Base-by-base conservation (phyloP, 1,140 invertebrate species). In the Brachionus rotundiformis region DNA sequence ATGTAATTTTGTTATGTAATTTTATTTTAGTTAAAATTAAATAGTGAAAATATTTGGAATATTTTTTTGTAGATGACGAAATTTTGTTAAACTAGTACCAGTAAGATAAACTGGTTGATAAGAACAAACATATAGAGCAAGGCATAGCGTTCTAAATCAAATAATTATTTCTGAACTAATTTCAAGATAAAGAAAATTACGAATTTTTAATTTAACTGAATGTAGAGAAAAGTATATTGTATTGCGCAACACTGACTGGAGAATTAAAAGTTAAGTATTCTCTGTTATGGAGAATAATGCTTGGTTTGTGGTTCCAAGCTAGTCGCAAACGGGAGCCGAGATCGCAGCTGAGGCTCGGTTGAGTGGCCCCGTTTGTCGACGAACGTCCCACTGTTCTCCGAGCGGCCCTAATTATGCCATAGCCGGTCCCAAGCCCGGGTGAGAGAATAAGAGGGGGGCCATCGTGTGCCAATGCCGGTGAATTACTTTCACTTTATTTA, bases 221-320 rank as follows among this genome's bases (percentile, higher is more conserved):
- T 54, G 47, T 8, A 19, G 47, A 19, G 19, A 54, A 54, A 25
- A 16, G 16, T 54, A 10, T 39, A 39, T 54, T 54, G 2, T 54
- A 54, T 54, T 54, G 47, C 47, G 47, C 47, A 54, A 25, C 19
- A 25, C n/a, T 19, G 19, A 23, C 47, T 54, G 47, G 47, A 54
- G 47, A 54, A 54, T 16, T n/a, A n/a, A 54, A 54, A 54, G 47
- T 54, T 54, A 54, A 54, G 47, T 54, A 54, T 54, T 54, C 47
- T 54, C 47, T 54, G 47, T 19, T 54, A 54, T 19, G 47, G 47
- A 54, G 47, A 54, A 54, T 54, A 54, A 54, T 25, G 47, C 47
- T 54, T 54, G 47, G 47, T 54, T 54, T 54, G 47, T 54, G 47
- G 47, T 54, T 54, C 47, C 47, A 54, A 54, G 47, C 47, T 54